phyloP scores from a whole-genome alignment of 1,140 invertebrate species.

The Drosophila trapezifrons region DNA sequence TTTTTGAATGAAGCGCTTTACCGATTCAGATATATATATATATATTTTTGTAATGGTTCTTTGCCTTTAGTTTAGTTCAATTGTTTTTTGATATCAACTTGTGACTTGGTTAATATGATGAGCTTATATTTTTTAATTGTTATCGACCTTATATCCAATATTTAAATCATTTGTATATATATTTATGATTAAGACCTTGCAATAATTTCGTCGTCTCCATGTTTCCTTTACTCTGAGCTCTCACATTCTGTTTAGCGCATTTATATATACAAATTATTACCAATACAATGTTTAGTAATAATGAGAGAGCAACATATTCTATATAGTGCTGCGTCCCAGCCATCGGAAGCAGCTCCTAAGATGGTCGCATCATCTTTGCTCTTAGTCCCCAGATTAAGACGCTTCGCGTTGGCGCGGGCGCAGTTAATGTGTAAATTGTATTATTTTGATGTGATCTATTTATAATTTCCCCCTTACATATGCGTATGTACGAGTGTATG shows the following conservation, averaged over 20 bases:
- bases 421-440: slow-evolving; percentile 73
- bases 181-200: slow-evolving; percentile 66
- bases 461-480: slow-evolving; percentile 72
- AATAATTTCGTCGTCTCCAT: slow-evolving; percentile 59
- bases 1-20: slow-evolving; percentile 52
- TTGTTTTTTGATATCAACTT: slow-evolving; percentile 71
- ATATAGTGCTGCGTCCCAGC: slow-evolving; percentile 39
- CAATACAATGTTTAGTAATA: slow-evolving; percentile 62
- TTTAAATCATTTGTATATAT: slow-evolving; percentile 77
- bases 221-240: slow-evolving; percentile 50
- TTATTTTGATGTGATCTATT: slow-evolving; percentile 82
- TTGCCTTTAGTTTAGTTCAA: slow-evolving; percentile 76
- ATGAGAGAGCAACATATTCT: slow-evolving; percentile 63
- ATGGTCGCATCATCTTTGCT: slow-evolving; percentile 23
- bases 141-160: slow-evolving; percentile 69
- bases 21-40: slow-evolving; percentile 25
- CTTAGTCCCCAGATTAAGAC: slow-evolving; percentile 38
- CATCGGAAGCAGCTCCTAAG: slow-evolving; percentile 13
- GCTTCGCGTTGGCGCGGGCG: slow-evolving; percentile 27
- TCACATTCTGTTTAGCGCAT: slow-evolving; percentile 71
- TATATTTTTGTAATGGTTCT: slow-evolving; percentile 72
- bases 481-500: slow-evolving; percentile 20
- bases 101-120: slow-evolving; percentile 69
- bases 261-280: slow-evolving; percentile 67
- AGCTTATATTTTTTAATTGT: slow-evolving; percentile 79